These are phyloP conservation scores for Cotesia chilonis DNA, from an alignment of 1,140 invertebrate species.

Conservation along the genomic window DNA sequence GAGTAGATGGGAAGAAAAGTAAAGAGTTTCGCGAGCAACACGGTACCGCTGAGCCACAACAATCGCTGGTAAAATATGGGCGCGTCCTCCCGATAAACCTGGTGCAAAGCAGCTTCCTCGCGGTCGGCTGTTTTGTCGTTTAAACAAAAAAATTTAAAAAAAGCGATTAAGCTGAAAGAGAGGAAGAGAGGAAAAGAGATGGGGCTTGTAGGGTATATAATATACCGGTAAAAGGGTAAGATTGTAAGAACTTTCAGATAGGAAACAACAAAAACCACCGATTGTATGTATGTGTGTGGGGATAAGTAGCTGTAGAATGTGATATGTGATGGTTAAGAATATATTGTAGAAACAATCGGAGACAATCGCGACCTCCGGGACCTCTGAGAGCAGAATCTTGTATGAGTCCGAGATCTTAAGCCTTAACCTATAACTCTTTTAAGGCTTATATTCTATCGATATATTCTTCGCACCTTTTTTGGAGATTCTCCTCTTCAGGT, in stretches of 20 bases:
- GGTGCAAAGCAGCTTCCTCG: slow-evolving; percentile 50
- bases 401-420: slow-evolving; percentile 49
- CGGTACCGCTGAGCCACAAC: slow-evolving; percentile 37
- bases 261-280: not conserved
- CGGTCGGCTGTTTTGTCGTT: slow-evolving; percentile 49
- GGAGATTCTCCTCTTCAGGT: slow-evolving; percentile 28
- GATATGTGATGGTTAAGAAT: too few relatives aligned
- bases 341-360: slow-evolving; percentile 44
- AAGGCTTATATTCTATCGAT: slow-evolving; percentile 38
- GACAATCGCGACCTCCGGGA: slow-evolving; percentile 60
- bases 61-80: slow-evolving; percentile 50
- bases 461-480: slow-evolving; percentile 46
- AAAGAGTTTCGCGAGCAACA: slow-evolving; percentile 33
- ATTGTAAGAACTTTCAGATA: slow-evolving; percentile 13
- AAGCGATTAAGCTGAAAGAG: slow-evolving; percentile 54
- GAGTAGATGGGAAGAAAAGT: not conserved
- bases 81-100: slow-evolving; percentile 55
- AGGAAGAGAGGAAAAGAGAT: too few relatives aligned
- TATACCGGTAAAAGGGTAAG: slow-evolving; percentile 36
- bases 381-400: slow-evolving; percentile 63
- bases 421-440: slow-evolving; percentile 7
- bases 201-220: too few relatives aligned
- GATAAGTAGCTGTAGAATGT: slow-evolving; percentile 7
- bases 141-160: slow-evolving; percentile 34
- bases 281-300: not conserved